Conservation (phyloP, 2,888 invertebrate species). For the Agrochola macilenta region DNA sequence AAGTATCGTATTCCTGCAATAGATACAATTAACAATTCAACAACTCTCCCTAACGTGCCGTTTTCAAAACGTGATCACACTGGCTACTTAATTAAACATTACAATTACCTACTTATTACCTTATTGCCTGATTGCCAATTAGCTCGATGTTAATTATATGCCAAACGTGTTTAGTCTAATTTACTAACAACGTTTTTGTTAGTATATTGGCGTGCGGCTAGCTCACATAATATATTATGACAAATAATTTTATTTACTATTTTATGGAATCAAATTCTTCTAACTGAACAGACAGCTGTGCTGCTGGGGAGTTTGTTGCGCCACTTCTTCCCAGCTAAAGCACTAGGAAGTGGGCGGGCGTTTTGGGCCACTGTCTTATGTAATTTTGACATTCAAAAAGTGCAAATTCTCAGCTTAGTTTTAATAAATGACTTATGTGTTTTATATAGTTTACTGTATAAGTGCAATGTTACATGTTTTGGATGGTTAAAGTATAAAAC, state of each 20-base stretch:
- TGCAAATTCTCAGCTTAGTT: too few species aligned
- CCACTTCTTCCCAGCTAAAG: too few species aligned
- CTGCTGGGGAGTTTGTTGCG: too few species aligned
- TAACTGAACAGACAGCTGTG: too few species aligned
- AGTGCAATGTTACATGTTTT: conserved; percentile 1
- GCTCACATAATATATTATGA: too few species aligned
- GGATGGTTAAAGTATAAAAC: background rate
- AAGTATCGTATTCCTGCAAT: background rate
- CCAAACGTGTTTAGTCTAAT: conserved; percentile 55
- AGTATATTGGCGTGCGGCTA: too few species aligned
- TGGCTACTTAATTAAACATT: conserved; percentile 47
- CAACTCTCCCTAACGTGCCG: background rate
- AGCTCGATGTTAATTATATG: conserved; percentile 49
- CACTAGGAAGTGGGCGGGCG: too few species aligned
- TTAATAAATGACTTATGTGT: background rate
- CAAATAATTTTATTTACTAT: too few species aligned
- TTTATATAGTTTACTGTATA: conserved; percentile 31
- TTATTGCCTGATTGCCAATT: conserved; percentile 49
- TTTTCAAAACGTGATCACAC: conserved; percentile 25
- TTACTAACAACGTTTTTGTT: conserved; percentile 19
- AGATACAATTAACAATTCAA: background rate
- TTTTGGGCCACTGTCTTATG: too few species aligned
- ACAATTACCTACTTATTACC: conserved; percentile 61
- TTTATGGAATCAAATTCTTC: too few species aligned
- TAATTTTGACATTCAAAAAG: too few species aligned